phyloP scores from a whole-genome alignment of 2,888 invertebrate species.

The Belgica antarctica region DNA sequence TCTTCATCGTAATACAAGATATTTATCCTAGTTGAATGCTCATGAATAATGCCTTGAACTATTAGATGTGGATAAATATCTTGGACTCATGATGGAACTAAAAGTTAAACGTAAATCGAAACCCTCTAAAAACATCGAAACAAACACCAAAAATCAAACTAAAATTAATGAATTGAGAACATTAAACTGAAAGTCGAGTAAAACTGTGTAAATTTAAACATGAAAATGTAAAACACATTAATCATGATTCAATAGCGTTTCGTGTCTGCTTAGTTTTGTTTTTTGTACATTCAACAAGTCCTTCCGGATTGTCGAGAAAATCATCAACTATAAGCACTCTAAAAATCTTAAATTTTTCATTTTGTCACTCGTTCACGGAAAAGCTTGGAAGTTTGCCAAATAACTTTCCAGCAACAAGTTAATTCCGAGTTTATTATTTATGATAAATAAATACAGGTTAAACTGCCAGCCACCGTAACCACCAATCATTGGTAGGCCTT shows the following conservation, averaged over 20 bases:
- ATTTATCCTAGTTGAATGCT: conserved; percentile 1
- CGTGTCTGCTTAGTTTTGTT: background rate
- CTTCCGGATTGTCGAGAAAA: too few relatives aligned
- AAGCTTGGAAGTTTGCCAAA: too few relatives aligned
- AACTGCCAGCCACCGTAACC: too few relatives aligned
- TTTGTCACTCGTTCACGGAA: too few relatives aligned
- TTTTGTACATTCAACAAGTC: too few relatives aligned
- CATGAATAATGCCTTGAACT: too few relatives aligned
- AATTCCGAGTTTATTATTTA: too few relatives aligned
- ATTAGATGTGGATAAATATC: conserved; percentile 33
- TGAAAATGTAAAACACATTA: background rate
- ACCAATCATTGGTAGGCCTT: too few relatives aligned
- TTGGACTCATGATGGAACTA: conserved; percentile 31
- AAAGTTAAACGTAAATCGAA: conserved; percentile 36
- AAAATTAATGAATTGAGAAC: background rate
- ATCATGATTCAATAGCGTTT: background rate
- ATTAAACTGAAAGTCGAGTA: background rate
- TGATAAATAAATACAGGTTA: too few relatives aligned
- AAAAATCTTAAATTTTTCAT: too few relatives aligned
- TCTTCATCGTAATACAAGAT: conserved; percentile 35
- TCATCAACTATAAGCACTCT: too few relatives aligned
- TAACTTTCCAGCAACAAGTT: too few relatives aligned
- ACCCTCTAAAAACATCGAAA: conserved; percentile 35
- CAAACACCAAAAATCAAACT: background rate
- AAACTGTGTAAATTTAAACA: background rate